These are phyloP conservation scores for Cyanoliseus patagonus DNA, from an alignment of 2,113 vertebrate genomes.

Conservation along the genomic window DNA sequence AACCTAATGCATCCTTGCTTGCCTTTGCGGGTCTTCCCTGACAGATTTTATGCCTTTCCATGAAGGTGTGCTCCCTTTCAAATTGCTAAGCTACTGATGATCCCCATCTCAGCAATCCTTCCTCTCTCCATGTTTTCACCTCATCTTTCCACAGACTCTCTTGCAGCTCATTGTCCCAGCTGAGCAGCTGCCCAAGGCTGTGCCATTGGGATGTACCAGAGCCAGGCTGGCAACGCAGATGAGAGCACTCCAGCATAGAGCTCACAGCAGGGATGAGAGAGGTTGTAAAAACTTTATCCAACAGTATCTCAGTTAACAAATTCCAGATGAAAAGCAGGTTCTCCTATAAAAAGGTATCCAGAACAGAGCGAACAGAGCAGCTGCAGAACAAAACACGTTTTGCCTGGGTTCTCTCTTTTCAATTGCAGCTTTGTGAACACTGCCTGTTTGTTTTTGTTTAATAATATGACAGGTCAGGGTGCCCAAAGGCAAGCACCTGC, in stretches of 20 bases:
- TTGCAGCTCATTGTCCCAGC: neutral
- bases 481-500: slow-evolving; percentile 71
- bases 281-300: neutral
- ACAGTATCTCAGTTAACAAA: neutral
- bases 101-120: neutral
- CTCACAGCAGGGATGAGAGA: neutral
- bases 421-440: neutral
- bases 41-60: neutral
- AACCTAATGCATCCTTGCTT: rapidly evolving
- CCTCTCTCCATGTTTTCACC: rapidly evolving
- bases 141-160: neutral
- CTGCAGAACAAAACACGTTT: neutral
- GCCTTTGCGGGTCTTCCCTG: neutral
- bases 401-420: neutral
- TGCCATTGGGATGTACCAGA: neutral
- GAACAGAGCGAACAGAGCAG: neutral
- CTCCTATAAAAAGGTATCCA: neutral
- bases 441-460: slow-evolving; percentile 53
- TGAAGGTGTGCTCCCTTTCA: neutral
- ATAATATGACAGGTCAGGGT: slow-evolving; percentile 61
- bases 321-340: neutral
- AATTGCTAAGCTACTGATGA: rapidly evolving
- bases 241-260: rapidly evolving
- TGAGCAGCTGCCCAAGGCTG: neutral
- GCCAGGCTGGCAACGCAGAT: rapidly evolving